phyloP scores from a whole-genome alignment of 1,140 invertebrate genomes.

The Danaus melanippus region DNA sequence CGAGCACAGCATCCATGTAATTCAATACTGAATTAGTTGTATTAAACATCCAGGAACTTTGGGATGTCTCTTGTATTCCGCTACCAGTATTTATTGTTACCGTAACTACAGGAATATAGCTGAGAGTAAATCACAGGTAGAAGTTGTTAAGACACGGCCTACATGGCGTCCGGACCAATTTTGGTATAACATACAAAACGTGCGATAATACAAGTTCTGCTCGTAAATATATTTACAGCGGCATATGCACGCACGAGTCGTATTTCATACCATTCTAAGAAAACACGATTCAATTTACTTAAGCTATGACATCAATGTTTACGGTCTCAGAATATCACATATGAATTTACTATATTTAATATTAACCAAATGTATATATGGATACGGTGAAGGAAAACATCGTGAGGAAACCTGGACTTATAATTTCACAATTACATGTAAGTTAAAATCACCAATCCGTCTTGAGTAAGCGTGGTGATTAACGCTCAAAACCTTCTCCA shows the following conservation, averaged over 20 bases:
- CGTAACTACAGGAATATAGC: constrained; percentile 21
- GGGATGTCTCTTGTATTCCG: constrained; percentile 29
- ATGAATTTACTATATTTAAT: too few species aligned
- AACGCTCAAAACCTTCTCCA: too few species aligned
- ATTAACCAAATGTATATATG: too few species aligned
- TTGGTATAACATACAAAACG: constrained; percentile 23
- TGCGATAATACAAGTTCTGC: constrained; percentile 8
- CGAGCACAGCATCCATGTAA: constrained; percentile 17
- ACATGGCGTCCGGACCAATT: constrained; percentile 28
- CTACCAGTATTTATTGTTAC: constrained; percentile 53
- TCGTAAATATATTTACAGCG: constrained; percentile 10
- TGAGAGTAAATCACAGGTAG: constrained; percentile 27
- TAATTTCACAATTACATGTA: too few species aligned
- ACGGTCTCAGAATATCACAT: too few species aligned
- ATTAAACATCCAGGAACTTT: constrained; percentile 21
- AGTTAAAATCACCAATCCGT: too few species aligned
- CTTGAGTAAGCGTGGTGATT: too few species aligned
- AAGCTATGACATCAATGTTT: too few species aligned
- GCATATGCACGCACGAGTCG: constrained; percentile 18
- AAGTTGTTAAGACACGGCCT: constrained; percentile 22
- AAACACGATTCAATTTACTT: constrained; percentile 20
- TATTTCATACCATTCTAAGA: constrained; percentile 24
- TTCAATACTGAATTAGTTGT: constrained; percentile 20
- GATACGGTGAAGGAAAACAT: too few species aligned
- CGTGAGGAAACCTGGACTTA: too few species aligned